phyloP scores from a whole-genome alignment of 2,888 invertebrate species.

The Apodemia mormo region DNA sequence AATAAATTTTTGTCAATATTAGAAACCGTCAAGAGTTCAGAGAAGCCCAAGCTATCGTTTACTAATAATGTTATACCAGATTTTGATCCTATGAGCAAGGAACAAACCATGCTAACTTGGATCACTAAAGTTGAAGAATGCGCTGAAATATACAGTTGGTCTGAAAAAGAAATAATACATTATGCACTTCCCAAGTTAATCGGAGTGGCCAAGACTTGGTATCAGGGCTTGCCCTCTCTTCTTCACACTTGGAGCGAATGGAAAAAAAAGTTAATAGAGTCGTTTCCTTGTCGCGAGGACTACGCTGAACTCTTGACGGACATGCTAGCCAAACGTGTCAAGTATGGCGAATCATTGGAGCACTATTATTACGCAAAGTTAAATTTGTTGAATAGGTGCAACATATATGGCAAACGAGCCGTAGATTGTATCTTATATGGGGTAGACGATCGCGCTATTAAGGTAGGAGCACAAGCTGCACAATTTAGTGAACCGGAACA shows the following conservation, averaged over 20 bases:
- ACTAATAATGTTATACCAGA: constrained; percentile 31
- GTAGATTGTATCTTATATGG: constrained; percentile 31
- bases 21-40: background rate
- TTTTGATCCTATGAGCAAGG: constrained; percentile 31
- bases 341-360: constrained; percentile 34
- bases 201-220: constrained; percentile 35
- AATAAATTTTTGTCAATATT: constrained; percentile 1
- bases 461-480: constrained; percentile 34
- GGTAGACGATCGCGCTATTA: constrained; percentile 32
- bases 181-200: constrained; percentile 32
- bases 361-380: constrained; percentile 32
- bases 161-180: constrained; percentile 30
- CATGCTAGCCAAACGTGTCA: constrained; percentile 30
- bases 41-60: constrained; percentile 3
- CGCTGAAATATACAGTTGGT: constrained; percentile 23
- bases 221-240: constrained; percentile 33
- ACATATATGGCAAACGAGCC: constrained; percentile 29
- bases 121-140: constrained; percentile 31
- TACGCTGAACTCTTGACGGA: constrained; percentile 28
- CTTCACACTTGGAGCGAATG: constrained; percentile 32
- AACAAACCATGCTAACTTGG: constrained; percentile 29
- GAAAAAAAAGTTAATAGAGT: constrained; percentile 31
- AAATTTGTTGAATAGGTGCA: constrained; percentile 31
- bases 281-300: constrained; percentile 28
- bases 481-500: constrained; percentile 28